These are phyloP conservation scores for Lithophane leautieri DNA, from an alignment of 2,888 invertebrate genomes.

Conservation along the genomic window DNA sequence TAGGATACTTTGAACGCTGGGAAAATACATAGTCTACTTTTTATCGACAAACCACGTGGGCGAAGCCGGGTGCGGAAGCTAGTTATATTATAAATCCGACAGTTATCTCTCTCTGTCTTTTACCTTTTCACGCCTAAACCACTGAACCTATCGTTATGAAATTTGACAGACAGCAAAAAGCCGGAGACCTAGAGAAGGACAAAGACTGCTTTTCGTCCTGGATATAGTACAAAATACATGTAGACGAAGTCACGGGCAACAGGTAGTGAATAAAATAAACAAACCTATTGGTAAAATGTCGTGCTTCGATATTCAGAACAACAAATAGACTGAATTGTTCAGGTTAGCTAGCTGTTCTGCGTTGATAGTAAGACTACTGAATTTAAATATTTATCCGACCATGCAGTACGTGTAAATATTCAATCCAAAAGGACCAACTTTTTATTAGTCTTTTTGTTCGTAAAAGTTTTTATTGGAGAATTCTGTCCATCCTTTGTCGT, in stretches of 20 bases:
- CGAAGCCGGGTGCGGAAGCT: background rate
- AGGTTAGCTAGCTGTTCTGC: no score
- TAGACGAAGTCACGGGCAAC: no score
- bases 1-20: background rate
- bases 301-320: background rate
- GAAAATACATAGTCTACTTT: background rate
- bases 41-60: background rate
- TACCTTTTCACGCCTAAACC: no score
- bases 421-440: slow-evolving; percentile 48
- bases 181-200: background rate
- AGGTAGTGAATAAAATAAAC: background rate
- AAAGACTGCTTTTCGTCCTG: background rate
- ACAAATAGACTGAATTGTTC: background rate
- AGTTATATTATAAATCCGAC: background rate
- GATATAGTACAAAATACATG: background rate
- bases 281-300: background rate
- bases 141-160: no score
- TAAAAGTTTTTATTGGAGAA: slow-evolving; percentile 54
- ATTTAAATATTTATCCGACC: fast-evolving
- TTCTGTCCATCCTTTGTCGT: slow-evolving; percentile 32
- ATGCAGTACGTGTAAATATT: slow-evolving; percentile 55
- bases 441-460: slow-evolving; percentile 54
- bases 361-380: slow-evolving; percentile 20
- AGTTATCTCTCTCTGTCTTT: no score
- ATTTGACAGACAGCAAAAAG: background rate